These are phyloP conservation scores for Sinonovacula constricta DNA, from an alignment of 1,140 invertebrate genomes.

Conservation along the genomic window DNA sequence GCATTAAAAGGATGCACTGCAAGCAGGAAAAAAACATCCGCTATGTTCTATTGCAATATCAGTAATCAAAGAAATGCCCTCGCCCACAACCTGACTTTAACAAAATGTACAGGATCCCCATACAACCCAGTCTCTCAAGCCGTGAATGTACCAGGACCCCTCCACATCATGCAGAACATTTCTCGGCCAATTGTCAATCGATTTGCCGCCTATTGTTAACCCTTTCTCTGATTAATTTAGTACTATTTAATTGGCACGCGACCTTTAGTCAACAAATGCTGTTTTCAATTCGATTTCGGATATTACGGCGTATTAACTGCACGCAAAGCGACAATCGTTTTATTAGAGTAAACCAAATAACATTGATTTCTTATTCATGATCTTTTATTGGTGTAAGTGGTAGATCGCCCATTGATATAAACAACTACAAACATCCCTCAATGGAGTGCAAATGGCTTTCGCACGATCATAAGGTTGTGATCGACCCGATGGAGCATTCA, in stretches of 20 bases:
- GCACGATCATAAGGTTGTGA: conserved; percentile 37
- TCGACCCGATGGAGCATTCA: conserved; percentile 44
- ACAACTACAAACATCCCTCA: conserved; percentile 24
- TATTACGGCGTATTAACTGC: not conserved
- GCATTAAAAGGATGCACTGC: too few relatives aligned
- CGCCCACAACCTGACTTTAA: too few relatives aligned
- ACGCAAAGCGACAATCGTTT: not conserved
- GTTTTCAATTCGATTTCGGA: not conserved
- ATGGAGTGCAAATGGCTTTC: conserved; percentile 36
- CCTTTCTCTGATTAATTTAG: too few relatives aligned
- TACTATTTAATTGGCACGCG: conserved; percentile 19
- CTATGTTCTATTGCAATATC: too few relatives aligned
- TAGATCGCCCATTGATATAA: conserved; percentile 50
- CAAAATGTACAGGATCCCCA: too few relatives aligned
- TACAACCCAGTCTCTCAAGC: too few relatives aligned
- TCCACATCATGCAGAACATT: too few relatives aligned
- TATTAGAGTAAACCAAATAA: not conserved
- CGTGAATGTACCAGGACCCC: too few relatives aligned
- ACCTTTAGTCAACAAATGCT: conserved; percentile 7
- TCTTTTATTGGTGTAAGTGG: conserved; percentile 21
- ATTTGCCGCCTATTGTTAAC: too few relatives aligned
- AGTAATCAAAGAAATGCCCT: too few relatives aligned
- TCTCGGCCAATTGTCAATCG: too few relatives aligned
- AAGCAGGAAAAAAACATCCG: too few relatives aligned
- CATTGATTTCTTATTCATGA: conserved; percentile 48